These are phyloP conservation scores for Campopleginae sp. DNA, from an alignment of 2,888 invertebrate species.

Conservation along the genomic window DNA sequence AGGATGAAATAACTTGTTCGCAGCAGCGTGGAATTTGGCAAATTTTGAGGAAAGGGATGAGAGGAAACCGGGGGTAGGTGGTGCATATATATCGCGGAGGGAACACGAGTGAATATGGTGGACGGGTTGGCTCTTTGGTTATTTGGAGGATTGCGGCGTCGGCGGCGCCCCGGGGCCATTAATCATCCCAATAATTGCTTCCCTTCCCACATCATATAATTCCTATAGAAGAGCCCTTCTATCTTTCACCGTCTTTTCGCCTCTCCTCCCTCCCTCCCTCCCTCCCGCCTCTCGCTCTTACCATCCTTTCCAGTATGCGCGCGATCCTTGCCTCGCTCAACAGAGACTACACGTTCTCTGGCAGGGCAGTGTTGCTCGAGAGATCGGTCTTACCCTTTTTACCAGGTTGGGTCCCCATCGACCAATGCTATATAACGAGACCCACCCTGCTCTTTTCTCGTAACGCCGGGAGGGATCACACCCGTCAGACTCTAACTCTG, in stretches of 20 bases:
- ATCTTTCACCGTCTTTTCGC: slow-evolving; percentile 64
- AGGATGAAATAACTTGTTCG: not conserved
- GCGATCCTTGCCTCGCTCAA: slow-evolving; percentile 51
- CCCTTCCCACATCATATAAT: slow-evolving; percentile 77
- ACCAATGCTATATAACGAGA: slow-evolving; percentile 54
- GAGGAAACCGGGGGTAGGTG: slow-evolving; percentile 50
- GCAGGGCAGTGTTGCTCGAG: slow-evolving; percentile 52
- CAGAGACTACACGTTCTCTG: slow-evolving; percentile 53
- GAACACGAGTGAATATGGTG: slow-evolving; percentile 46
- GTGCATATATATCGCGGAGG: slow-evolving; percentile 56
- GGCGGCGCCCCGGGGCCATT: slow-evolving; percentile 82
- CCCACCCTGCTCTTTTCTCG: slow-evolving; percentile 43
- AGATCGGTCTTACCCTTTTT: slow-evolving; percentile 59
- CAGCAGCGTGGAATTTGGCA: slow-evolving; percentile 39
- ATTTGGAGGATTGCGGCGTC: slow-evolving; percentile 76
- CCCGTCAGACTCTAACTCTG: slow-evolving; percentile 58
- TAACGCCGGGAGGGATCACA: slow-evolving; percentile 68
- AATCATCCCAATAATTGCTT: slow-evolving; percentile 83
- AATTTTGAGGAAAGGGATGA: slow-evolving; percentile 33
- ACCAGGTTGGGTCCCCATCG: slow-evolving; percentile 50
- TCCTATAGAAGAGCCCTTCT: slow-evolving; percentile 73
- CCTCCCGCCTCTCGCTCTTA: slow-evolving; percentile 57
- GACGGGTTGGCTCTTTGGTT: slow-evolving; percentile 76
- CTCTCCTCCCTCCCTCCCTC: slow-evolving; percentile 58
- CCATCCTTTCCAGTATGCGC: slow-evolving; percentile 61